These are phyloP conservation scores for Puma concolor DNA, from an alignment of 2,113 vertebrate genomes.

Conservation along the genomic window DNA sequence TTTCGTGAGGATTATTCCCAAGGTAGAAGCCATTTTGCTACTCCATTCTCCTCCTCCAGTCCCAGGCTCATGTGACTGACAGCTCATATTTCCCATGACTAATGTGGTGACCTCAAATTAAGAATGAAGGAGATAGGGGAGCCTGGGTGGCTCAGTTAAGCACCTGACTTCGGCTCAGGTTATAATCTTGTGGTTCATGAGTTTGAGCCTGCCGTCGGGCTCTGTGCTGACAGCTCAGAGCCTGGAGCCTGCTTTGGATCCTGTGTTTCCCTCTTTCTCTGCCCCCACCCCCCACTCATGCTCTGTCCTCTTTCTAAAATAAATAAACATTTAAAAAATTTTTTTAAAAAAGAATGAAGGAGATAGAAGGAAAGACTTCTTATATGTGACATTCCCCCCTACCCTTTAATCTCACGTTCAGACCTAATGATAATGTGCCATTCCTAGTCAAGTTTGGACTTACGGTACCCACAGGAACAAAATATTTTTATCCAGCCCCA, in stretches of 20 bases:
- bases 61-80: not conserved
- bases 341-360: not conserved
- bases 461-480: not conserved
- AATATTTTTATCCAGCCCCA: not conserved
- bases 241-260: too few species aligned
- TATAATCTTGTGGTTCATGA: too few species aligned
- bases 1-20: not conserved
- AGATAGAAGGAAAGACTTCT: not conserved
- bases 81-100: not conserved
- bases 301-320: too few species aligned
- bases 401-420: not conserved
- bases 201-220: too few species aligned
- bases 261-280: too few species aligned
- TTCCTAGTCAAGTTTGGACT: constrained; percentile 12
- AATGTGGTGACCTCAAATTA: not conserved
- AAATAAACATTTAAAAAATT: too few species aligned
- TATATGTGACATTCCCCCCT: not conserved
- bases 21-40: not conserved
- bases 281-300: too few species aligned
- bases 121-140: not conserved
- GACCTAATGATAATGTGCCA: not conserved
- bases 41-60: not conserved
- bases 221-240: too few species aligned
- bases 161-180: too few species aligned
- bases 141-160: too few species aligned